Evolutionary conservation across 2,888 invertebrate species (phyloP), one percentile per base, ranked within the genome.

Genomic region (Drosophila borealis): DNA sequence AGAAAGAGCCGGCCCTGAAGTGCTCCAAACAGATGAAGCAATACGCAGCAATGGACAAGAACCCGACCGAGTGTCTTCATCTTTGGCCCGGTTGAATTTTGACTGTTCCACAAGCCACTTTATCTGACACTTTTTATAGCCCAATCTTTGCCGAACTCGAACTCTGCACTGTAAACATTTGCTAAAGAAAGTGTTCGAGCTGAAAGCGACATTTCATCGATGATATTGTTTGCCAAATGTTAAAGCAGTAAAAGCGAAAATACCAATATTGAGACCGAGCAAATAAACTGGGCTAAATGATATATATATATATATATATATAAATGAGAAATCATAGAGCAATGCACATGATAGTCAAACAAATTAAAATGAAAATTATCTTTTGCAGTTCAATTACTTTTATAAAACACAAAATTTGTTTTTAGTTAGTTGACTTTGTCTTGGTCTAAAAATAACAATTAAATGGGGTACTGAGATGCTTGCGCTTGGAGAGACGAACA

Each of bases 1-100:
- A 78, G 45, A 14, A 80, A 59, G 2, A 69, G 34, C 6, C 82
- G 56, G 0, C 63, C 82, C 25, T 78, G 65, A 6, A 73, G 19
- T 1, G 25, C 50, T 9, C 37, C 25, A 1, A 65, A 19, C 11
- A 73, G 37, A 4, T 64, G 44, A 33, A 79, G 25, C 34, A 77
- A 2, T 3, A 36, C 4, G 5, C 53, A 36, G 13, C 45, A 41
- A 10, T 2, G 34, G 48, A 57, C 11, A 19, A 57, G 9, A 2
- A 45, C 14, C 5, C 41, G 9, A 8, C 9, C 14, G 9, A 55
- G 9, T 29, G 48, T 11, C 55, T 64, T 67, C 74, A 75, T 75
- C 17, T 19, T 19, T 62, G 21, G 4, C 17, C 11, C 37, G 10
- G 1, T 13, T 10, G 13, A 46, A 9, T 50, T 46, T 11, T 2